Base-by-base conservation (phyloP, 2,797 vertebrate genomes). In the Myiothlypis chrysogaster region DNA sequence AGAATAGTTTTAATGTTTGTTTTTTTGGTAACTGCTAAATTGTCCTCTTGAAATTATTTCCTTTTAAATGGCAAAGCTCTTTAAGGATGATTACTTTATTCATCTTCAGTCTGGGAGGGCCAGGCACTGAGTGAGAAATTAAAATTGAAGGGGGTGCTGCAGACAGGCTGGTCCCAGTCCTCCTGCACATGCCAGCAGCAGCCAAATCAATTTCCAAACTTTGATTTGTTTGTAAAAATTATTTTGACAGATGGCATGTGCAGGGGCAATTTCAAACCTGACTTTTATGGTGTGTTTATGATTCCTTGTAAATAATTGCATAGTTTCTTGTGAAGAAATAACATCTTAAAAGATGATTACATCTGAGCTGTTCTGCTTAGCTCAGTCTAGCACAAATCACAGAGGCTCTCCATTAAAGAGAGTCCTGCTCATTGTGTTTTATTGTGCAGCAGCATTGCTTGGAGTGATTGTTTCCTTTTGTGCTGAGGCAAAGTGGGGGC, bases 201-300 rank as follows among this genome's bases (percentile, higher is more conserved):
- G 88, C 5, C 13, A 90, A 66, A 94, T 79, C 83, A 57, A 83
- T 89, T 59, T 25, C 53, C 89, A 72, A 66, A 95, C 66, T 94
- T 90, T 37, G 81, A 70, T 66, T 94, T 82, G 70, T 59, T 85
- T 70, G 47, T 27, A 30, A 87, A 79, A 91, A 84, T 73, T 50
- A 50, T 84, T 93, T 95, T 84, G 95, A 90, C 92, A 94, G 86
- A 79, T 94, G 81, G 44, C 78, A 61, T 76, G 79, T 73, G 60
- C 86, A 46, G 2, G 16, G 66, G 77, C 83, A 89, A 63, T 90
- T 86, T 52, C n/a, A 92, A 84, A 47, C 32, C 70, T 50, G 78
- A 56, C 78, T 92, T 90, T 91, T 89, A 87, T 37, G 63, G n/a
- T 3, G 32, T 55, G 44, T 87, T 95, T 90, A 77, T 85, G 89